Conservation (phyloP, 2,797 vertebrate species). For the Gila robusta region DNA sequence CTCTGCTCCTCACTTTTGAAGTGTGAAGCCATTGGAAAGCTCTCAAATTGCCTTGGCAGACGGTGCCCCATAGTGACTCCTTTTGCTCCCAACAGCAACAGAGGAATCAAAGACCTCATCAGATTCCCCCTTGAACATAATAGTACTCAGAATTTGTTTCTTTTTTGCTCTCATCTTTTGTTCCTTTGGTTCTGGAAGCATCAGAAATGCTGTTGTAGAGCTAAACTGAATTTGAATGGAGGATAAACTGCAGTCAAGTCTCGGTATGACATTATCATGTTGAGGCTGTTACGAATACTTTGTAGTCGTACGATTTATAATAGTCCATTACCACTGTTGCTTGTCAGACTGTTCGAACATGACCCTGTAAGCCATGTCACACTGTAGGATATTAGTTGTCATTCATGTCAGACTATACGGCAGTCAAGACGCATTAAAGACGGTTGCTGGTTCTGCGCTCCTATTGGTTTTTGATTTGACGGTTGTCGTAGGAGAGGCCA, state of each 20-base stretch:
- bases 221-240: neutral
- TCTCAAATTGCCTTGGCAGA: constrained; percentile 67
- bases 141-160: constrained; percentile 28
- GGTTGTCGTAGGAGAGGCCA: neutral
- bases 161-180: neutral
- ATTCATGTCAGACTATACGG: neutral
- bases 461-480: neutral
- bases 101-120: constrained; percentile 54
- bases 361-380: neutral
- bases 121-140: constrained; percentile 29
- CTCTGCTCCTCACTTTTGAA: constrained; percentile 59
- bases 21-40: constrained; percentile 67
- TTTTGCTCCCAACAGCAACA: constrained; percentile 46
- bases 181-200: constrained; percentile 14
- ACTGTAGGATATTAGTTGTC: neutral
- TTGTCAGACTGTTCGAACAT: neutral
- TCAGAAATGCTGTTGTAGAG: constrained; percentile 9
- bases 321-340: neutral
- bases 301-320: neutral
- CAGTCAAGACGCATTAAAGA: neutral
- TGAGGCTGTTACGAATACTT: neutral
- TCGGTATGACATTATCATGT: neutral
- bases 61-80: constrained; percentile 36
- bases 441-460: neutral
- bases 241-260: neutral